Evolutionary conservation across 2,888 invertebrate species (phyloP).

Genomic region (Criorhina ranunculi): DNA sequence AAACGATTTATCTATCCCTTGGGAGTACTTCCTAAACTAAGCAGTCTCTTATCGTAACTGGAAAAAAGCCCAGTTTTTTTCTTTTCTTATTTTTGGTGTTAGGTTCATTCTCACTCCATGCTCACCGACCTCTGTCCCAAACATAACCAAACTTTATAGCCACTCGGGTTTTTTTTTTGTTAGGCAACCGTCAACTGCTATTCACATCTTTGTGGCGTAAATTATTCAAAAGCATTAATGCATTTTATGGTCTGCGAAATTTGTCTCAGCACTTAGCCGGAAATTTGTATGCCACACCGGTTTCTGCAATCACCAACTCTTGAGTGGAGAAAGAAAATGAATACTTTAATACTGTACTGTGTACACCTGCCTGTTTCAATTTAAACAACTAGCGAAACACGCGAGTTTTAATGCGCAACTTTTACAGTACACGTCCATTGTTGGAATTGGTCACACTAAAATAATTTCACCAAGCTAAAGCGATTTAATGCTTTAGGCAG

Average conservation of each 20-base stretch:
- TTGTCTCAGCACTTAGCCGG: constrained; percentile 41
- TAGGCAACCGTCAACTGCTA: constrained; percentile 25
- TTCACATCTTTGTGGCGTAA: constrained; percentile 21
- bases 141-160: constrained; percentile 20
- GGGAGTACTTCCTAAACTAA: no score
- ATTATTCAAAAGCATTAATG: constrained; percentile 49
- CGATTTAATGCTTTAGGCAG: constrained; percentile 11
- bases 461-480: constrained; percentile 14
- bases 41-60: neutral
- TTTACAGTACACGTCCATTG: neutral
- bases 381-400: constrained; percentile 4
- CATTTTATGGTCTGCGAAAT: constrained; percentile 47
- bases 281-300: constrained; percentile 32
- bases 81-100: neutral
- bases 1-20: no score
- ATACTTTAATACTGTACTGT: constrained; percentile 32
- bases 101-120: constrained; percentile 3
- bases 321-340: constrained; percentile 30
- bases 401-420: constrained; percentile 4
- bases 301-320: constrained; percentile 35
- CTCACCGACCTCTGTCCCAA: neutral
- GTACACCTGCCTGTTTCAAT: constrained; percentile 30
- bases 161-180: constrained; percentile 1
- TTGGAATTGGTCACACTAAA: constrained; percentile 14
- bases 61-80: neutral